phyloP scores from a whole-genome alignment of 1,140 invertebrate genomes.

The Platyscapa corneri region DNA sequence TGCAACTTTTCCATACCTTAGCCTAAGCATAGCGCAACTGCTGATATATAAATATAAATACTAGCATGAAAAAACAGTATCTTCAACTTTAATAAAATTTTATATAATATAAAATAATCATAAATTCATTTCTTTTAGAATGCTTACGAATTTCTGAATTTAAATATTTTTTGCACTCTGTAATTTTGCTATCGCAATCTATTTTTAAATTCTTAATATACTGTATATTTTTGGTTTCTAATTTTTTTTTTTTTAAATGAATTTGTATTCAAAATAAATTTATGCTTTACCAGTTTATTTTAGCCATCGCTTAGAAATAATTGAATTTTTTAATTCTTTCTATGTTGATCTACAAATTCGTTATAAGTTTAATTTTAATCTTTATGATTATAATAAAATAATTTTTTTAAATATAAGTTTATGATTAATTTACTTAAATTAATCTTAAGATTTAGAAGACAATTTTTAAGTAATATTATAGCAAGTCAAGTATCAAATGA shows the following conservation, averaged over 20 bases:
- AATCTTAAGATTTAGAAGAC: not conserved
- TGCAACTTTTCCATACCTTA: constrained; percentile 56
- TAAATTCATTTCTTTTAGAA: not conserved
- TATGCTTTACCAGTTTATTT: no score
- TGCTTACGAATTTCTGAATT: not conserved
- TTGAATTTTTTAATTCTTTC: not conserved
- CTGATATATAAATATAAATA: constrained; percentile 17
- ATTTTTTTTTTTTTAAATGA: no score
- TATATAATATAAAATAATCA: not conserved
- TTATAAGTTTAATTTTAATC: not conserved
- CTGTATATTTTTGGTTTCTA: no score
- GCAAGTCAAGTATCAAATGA: no score
- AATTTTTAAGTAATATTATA: no score
- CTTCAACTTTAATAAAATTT: not conserved
- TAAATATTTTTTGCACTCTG: not conserved
- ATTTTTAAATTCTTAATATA: no score
- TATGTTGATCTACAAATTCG: not conserved
- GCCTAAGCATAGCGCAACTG: constrained; percentile 46
- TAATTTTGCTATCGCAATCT: no score
- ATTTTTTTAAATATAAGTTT: no score
- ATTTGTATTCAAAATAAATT: no score
- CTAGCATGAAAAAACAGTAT: not conserved
- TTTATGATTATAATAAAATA: not conserved
- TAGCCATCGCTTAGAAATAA: constrained; percentile 23
- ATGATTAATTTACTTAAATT: not conserved